A percentile compares a stretch with the other conserved stretches of the same genome.
phyloP scores from a whole-genome alignment of 30 jellyfish, hydroid and myxozoan species.

The Nemopilema nomurai region DNA sequence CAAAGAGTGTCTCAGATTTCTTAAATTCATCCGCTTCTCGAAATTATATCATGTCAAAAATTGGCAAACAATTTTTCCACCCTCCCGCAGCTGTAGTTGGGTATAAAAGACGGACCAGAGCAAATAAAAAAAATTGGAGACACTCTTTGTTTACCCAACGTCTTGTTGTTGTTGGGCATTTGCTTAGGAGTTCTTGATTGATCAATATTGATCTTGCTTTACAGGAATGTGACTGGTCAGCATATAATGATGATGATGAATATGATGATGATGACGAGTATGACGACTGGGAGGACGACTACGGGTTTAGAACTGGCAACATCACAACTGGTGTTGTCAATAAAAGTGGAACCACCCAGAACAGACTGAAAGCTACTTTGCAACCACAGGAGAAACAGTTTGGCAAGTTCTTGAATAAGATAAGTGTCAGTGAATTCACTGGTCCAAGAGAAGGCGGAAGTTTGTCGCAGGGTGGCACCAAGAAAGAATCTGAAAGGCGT shows the following conservation, averaged over 20 bases:
- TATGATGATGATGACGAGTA: not conserved
- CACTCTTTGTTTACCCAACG: too few relatives aligned
- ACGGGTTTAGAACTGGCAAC: slow-evolving; percentile 14
- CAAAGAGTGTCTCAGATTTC: too few relatives aligned
- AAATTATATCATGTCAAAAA: too few relatives aligned
- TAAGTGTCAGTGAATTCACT: slow-evolving; percentile 64
- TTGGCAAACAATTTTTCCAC: too few relatives aligned
- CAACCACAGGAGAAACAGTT: slow-evolving; percentile 95
- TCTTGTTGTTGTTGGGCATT: too few relatives aligned
- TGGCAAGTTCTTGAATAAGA: slow-evolving; percentile 82
- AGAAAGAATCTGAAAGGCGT: slow-evolving; percentile 72
- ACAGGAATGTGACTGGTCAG: slow-evolving; percentile 42
- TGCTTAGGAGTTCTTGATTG: not conserved
- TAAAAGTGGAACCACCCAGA: slow-evolving; percentile 16
- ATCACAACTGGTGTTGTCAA: slow-evolving; percentile 20
- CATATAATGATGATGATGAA: slow-evolving; percentile 1
- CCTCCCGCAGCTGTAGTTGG: too few relatives aligned
- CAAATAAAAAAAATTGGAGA: too few relatives aligned
- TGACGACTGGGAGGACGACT: slow-evolving; percentile 68
- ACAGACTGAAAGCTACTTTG: slow-evolving; percentile 75
- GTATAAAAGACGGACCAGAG: too few relatives aligned
- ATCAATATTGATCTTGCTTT: too few relatives aligned
- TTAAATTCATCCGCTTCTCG: too few relatives aligned
- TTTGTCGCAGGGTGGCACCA: slow-evolving; percentile 38
- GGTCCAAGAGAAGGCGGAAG: slow-evolving; percentile 74